Conservation (phyloP, 2,113 vertebrate species). For the Haemorhous mexicanus region DNA sequence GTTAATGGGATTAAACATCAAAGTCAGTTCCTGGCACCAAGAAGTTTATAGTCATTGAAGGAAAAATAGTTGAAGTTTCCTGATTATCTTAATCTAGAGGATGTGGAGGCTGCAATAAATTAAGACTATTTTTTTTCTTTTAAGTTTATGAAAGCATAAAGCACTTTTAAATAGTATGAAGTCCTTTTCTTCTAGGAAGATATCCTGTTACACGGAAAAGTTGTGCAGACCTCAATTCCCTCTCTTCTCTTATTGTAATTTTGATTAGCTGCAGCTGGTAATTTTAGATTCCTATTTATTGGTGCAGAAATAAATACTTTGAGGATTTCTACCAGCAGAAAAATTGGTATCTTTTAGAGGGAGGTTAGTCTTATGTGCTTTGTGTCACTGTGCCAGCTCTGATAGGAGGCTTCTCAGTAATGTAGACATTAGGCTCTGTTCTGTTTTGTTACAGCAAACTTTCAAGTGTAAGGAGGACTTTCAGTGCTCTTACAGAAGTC, state of each 20-base stretch:
- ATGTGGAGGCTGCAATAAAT: slow-evolving; percentile 17
- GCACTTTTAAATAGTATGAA: background rate
- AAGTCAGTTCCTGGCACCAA: slow-evolving; percentile 18
- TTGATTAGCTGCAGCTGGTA: slow-evolving; percentile 19
- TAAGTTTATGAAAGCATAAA: slow-evolving; percentile 7
- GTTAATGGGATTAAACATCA: slow-evolving; percentile 61
- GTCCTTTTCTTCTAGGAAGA: slow-evolving; percentile 3
- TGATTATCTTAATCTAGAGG: background rate
- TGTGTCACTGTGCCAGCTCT: background rate
- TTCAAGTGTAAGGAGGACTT: background rate
- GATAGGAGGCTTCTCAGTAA: background rate
- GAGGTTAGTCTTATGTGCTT: background rate
- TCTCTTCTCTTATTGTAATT: background rate
- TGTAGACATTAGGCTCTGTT: background rate
- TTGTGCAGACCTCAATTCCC: background rate
- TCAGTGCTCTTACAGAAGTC: background rate
- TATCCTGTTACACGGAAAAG: slow-evolving; percentile 22
- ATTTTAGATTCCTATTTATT: slow-evolving; percentile 7
- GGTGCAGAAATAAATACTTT: background rate
- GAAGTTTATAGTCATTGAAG: slow-evolving; percentile 11
- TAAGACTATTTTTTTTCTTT: background rate
- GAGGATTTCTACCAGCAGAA: background rate
- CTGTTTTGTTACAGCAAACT: background rate
- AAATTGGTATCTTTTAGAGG: background rate
- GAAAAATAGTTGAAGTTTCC: slow-evolving; percentile 15